phyloP scores from a whole-genome alignment of 2,113 vertebrate species.

The Trachemys scripta region DNA sequence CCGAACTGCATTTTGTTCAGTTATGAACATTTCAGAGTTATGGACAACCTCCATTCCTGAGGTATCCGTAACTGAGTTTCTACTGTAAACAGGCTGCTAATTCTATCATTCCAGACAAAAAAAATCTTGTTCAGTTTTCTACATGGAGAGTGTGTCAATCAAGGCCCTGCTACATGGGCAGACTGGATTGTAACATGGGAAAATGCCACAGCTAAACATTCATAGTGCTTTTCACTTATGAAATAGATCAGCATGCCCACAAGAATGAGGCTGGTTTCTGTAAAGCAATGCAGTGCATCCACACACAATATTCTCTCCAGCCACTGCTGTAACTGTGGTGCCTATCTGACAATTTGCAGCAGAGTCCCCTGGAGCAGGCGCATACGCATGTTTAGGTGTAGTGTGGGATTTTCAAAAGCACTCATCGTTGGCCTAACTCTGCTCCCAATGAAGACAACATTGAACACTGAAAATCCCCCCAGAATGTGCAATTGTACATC shows the following conservation, averaged over 20 bases:
- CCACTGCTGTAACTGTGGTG: neutral
- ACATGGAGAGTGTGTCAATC: neutral
- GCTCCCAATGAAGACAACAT: fast-evolving
- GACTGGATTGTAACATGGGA: neutral
- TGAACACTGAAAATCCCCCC: neutral
- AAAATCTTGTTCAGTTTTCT: neutral
- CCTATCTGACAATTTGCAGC: neutral
- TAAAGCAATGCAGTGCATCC: neutral
- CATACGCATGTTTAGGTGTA: neutral
- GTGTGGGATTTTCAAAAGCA: neutral
- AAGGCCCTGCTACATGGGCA: fast-evolving
- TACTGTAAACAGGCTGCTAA: neutral
- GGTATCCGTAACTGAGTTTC: too few species aligned
- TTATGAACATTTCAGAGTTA: too few species aligned
- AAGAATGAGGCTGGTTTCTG: neutral
- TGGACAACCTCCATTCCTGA: too few species aligned
- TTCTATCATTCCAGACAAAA: neutral
- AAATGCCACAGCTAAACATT: neutral
- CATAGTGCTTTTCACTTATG: neutral
- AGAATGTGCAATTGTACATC: neutral
- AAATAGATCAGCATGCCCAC: neutral
- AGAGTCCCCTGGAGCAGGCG: neutral
- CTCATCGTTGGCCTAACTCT: neutral
- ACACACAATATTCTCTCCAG: neutral
- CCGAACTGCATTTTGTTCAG: too few species aligned